phyloP scores from a whole-genome alignment of 2,888 invertebrate genomes.

The Agrochola circellaris region DNA sequence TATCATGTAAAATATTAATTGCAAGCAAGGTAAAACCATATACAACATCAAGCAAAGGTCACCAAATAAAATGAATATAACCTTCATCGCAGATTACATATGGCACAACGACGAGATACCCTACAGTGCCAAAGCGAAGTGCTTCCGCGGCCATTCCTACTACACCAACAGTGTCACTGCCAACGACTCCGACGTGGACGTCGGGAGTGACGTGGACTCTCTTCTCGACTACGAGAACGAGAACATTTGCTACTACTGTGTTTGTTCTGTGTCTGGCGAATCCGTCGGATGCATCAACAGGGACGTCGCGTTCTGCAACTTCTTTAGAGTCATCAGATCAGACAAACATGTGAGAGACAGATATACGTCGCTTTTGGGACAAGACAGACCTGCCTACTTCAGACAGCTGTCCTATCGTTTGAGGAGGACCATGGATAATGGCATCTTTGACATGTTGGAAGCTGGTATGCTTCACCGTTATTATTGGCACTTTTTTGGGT shows the following conservation, averaged over 20 bases:
- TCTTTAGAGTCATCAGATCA: constrained; percentile 72
- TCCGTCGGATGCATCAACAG: constrained; percentile 75
- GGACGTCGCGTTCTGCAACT: constrained; percentile 79
- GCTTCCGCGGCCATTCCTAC: constrained; percentile 80
- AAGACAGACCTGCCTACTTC: constrained; percentile 82
- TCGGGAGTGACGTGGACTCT: constrained; percentile 71
- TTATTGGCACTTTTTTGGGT: constrained; percentile 51
- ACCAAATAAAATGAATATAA: background rate
- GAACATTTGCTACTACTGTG: constrained; percentile 79
- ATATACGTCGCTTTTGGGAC: constrained; percentile 74
- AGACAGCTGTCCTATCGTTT: constrained; percentile 80
- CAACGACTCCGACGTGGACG: constrained; percentile 78
- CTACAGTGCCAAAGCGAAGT: constrained; percentile 76
- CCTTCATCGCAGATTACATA: constrained; percentile 78
- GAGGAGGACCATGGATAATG: constrained; percentile 84
- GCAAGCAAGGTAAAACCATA: background rate
- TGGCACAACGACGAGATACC: constrained; percentile 88
- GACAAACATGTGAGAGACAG: constrained; percentile 68
- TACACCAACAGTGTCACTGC: constrained; percentile 81
- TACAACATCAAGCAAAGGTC: background rate
- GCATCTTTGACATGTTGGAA: constrained; percentile 78
- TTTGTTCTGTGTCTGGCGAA: constrained; percentile 76
- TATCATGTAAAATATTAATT: background rate
- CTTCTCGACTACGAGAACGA: constrained; percentile 75
- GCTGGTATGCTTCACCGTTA: constrained; percentile 72